phyloP scores from a whole-genome alignment of 2,888 invertebrate species.

The Drosophila kuntzei region DNA sequence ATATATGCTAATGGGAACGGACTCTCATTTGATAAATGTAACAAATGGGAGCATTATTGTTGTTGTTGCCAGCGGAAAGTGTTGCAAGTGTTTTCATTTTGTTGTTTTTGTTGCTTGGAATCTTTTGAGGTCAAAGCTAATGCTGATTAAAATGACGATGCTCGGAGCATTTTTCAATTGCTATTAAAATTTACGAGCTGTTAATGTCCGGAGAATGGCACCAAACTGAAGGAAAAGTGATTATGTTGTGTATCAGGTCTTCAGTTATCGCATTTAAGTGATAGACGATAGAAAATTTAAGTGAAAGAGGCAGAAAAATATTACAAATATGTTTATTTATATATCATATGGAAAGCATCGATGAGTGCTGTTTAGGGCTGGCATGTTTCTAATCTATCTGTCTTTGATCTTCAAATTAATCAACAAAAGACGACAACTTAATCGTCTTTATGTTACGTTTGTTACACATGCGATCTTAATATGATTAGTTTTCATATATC shows the following conservation, averaged over 20 bases:
- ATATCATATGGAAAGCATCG: not conserved
- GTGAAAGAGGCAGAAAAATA: not conserved
- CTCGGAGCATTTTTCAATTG: constrained; percentile 27
- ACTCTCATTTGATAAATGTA: constrained; percentile 66
- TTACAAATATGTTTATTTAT: not conserved
- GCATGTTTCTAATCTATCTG: not conserved
- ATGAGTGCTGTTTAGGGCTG: not conserved
- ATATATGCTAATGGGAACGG: constrained; percentile 43
- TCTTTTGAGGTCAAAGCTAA: constrained; percentile 72
- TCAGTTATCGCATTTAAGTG: not conserved
- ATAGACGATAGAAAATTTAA: not conserved
- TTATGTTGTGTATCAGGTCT: not conserved
- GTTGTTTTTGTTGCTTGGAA: constrained; percentile 12
- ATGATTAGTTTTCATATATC: not conserved
- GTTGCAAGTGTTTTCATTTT: constrained; percentile 56
- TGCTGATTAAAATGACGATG: constrained; percentile 39
- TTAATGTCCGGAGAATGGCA: constrained; percentile 27
- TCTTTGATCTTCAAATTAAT: not conserved
- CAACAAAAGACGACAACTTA: not conserved
- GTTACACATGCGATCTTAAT: not conserved
- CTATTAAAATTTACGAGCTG: constrained; percentile 42
- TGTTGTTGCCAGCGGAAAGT: constrained; percentile 48
- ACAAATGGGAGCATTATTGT: constrained; percentile 52
- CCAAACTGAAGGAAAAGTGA: not conserved
- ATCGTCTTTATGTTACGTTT: not conserved